These are phyloP conservation scores for Drosophila histrio DNA, from an alignment of 2,888 invertebrate genomes.

Conservation along the genomic window DNA sequence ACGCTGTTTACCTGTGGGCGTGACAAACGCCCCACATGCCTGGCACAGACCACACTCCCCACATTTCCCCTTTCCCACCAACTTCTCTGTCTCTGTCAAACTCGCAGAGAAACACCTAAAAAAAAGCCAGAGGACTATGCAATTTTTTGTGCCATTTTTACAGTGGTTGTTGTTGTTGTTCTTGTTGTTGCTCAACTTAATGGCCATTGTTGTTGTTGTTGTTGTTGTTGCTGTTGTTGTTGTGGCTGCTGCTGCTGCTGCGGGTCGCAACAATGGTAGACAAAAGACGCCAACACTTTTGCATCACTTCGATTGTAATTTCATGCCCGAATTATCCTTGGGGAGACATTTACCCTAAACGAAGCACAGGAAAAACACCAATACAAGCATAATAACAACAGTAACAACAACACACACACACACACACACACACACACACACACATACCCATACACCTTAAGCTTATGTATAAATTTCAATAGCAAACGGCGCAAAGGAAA, in stretches of 20 bases:
- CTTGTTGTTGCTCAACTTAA: slow-evolving; percentile 48
- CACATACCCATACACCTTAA: slow-evolving; percentile 16
- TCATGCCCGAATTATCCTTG: slow-evolving; percentile 84
- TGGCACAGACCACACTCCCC: neutral
- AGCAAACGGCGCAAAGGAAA: slow-evolving; percentile 57
- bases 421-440: slow-evolving; percentile 18
- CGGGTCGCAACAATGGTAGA: slow-evolving; percentile 60
- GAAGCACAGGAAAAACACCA: slow-evolving; percentile 39
- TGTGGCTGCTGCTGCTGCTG: slow-evolving; percentile 23
- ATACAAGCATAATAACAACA: slow-evolving; percentile 19
- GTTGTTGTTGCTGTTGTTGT: slow-evolving; percentile 14
- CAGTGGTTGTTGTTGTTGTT: slow-evolving; percentile 23
- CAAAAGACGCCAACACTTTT: slow-evolving; percentile 74
- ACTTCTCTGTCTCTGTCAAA: neutral
- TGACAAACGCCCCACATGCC: slow-evolving; percentile 17
- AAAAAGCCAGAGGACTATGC: slow-evolving; percentile 37
- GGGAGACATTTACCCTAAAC: slow-evolving; percentile 81
- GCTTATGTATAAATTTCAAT: slow-evolving; percentile 69
- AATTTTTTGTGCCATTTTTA: slow-evolving; percentile 47
- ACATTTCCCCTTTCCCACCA: no score
- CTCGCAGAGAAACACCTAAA: slow-evolving; percentile 5
- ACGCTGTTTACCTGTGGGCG: slow-evolving; percentile 52
- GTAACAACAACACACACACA: slow-evolving; percentile 29
- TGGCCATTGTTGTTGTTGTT: slow-evolving; percentile 47
- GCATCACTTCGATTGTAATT: slow-evolving; percentile 83